Evolutionary conservation across 2,797 vertebrate genomes (phyloP).

Genomic region (Lindbergichthys nudifrons): DNA sequence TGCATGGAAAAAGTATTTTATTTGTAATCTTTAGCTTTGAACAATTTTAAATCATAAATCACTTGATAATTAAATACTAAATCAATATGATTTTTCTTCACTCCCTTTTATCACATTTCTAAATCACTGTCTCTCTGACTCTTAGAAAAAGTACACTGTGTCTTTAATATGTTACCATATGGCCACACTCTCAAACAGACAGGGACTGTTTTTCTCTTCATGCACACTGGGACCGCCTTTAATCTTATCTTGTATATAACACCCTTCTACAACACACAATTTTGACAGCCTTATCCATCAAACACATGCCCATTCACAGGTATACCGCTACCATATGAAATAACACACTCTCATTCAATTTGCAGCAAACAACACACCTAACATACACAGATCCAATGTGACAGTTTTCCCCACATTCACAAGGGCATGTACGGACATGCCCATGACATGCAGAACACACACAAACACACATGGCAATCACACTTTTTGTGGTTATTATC

Average conservation of each 20-base stretch:
- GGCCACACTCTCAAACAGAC: neutral
- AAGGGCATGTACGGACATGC: constrained; percentile 34
- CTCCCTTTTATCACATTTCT: constrained; percentile 8
- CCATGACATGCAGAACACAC: neutral
- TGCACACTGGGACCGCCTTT: neutral
- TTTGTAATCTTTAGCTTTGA: neutral
- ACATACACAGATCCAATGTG: constrained; percentile 22
- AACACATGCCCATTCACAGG: neutral
- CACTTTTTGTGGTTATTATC: no score
- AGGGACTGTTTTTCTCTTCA: neutral
- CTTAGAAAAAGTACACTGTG: constrained; percentile 11
- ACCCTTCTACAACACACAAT: neutral
- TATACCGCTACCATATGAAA: neutral
- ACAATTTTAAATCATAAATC: neutral
- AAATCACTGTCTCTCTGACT: constrained; percentile 3
- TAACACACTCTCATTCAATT: neutral
- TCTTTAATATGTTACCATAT: constrained; percentile 39
- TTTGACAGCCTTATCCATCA: neutral
- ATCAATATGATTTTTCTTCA: neutral
- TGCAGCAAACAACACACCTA: constrained; percentile 3
- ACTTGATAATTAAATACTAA: neutral
- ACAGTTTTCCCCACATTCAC: constrained; percentile 26
- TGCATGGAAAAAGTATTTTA: no score
- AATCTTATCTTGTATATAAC: neutral
- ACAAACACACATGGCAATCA: neutral